Evolutionary conservation across 2,888 invertebrate species (phyloP).

Genomic region (Brachynemurus nebulosus): DNA sequence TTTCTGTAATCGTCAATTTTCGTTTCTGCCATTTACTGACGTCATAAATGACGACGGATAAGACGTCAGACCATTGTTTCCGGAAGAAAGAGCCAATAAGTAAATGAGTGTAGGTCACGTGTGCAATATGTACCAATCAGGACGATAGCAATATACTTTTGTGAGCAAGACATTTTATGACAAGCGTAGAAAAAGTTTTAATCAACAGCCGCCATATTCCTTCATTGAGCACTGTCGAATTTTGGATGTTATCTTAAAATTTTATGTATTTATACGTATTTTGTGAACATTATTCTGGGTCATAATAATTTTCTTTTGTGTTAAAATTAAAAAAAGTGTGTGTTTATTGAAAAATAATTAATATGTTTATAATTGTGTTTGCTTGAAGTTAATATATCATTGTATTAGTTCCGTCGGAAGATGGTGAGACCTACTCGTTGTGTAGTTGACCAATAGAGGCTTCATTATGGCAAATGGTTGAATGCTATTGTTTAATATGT

Average conservation of each 20-base stretch:
- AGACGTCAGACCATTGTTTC: slow-evolving; percentile 31
- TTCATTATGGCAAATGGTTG: slow-evolving; percentile 73
- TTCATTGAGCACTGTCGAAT: slow-evolving; percentile 63
- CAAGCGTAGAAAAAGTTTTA: slow-evolving; percentile 92
- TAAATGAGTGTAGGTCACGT: slow-evolving; percentile 31
- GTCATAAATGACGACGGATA: slow-evolving; percentile 30
- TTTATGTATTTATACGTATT: slow-evolving; percentile 38
- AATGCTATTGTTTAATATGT: slow-evolving; percentile 54
- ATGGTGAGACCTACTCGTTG: slow-evolving; percentile 53
- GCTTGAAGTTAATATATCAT: slow-evolving; percentile 55
- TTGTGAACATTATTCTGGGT: slow-evolving; percentile 22
- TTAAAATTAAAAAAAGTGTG: slow-evolving; percentile 27
- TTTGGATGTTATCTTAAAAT: slow-evolving; percentile 59
- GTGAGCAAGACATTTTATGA: slow-evolving; percentile 57
- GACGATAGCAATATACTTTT: slow-evolving; percentile 25
- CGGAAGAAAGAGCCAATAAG: slow-evolving; percentile 31
- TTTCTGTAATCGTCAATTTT: not conserved
- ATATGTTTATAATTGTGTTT: slow-evolving; percentile 45
- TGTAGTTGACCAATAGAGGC: slow-evolving; percentile 51
- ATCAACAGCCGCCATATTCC: slow-evolving; percentile 94
- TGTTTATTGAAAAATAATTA: slow-evolving; percentile 33
- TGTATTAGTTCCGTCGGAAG: slow-evolving; percentile 58
- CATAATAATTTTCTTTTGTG: slow-evolving; percentile 23
- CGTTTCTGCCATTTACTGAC: slow-evolving; percentile 21
- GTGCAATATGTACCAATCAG: slow-evolving; percentile 32